Conservation (phyloP, 2,888 invertebrate genomes). For the Dasypogon diadema region DNA sequence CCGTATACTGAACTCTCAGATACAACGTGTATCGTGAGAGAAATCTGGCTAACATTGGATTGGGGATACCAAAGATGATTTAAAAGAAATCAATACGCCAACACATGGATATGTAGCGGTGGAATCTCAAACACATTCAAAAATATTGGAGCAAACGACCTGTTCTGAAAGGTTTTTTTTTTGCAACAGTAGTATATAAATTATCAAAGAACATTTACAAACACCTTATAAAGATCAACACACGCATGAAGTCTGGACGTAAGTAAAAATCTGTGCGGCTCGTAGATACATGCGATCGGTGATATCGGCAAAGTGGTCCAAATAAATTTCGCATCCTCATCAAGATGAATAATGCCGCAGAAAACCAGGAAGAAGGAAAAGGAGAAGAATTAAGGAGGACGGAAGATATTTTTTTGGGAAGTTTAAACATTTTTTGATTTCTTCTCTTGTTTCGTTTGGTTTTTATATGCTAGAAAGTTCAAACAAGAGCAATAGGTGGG, state of each 20-base stretch:
- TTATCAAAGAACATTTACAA: constrained; percentile 57
- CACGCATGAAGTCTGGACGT: constrained; percentile 27
- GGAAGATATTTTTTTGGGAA: too few species aligned
- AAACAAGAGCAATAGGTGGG: too few species aligned
- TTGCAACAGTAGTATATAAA: constrained; percentile 57
- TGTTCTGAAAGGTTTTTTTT: constrained; percentile 49
- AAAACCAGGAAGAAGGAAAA: constrained; percentile 43
- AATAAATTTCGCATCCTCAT: constrained; percentile 49
- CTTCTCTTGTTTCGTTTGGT: too few species aligned
- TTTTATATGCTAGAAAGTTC: too few species aligned
- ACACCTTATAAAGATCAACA: constrained; percentile 59
- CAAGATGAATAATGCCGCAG: constrained; percentile 49
- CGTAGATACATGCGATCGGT: background rate
- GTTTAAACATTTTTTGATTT: too few species aligned
- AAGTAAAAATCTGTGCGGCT: constrained; percentile 17
- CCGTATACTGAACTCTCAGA: background rate
- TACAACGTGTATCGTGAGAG: constrained; percentile 23
- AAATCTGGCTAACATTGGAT: background rate
- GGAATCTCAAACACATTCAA: constrained; percentile 23
- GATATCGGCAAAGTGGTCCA: constrained; percentile 29
- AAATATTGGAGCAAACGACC: constrained; percentile 30
- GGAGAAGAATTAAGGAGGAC: too few species aligned
- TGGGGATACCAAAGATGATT: constrained; percentile 26
- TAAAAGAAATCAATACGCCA: constrained; percentile 50
- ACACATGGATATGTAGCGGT: constrained; percentile 23